Evolutionary conservation across 2,888 invertebrate genomes (phyloP).

Genomic region (Agonopterix heracliana): DNA sequence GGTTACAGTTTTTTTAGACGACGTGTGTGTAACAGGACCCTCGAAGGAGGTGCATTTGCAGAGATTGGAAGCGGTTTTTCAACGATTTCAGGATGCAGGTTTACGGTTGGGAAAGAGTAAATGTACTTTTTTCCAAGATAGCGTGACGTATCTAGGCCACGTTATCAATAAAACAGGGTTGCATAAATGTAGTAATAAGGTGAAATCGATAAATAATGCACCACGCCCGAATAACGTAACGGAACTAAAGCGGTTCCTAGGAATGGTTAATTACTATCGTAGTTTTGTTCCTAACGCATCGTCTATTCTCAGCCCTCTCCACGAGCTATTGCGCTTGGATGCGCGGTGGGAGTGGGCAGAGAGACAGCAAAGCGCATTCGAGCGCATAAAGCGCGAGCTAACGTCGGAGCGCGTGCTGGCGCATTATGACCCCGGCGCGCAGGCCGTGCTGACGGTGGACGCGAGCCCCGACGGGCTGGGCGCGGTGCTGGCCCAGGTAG

Average conservation of each 20-base stretch:
- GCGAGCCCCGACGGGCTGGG: conserved; percentile 12
- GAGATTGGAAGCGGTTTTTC: conserved; percentile 3
- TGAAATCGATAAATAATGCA: conserved; percentile 1
- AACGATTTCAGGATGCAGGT: conserved; percentile 3
- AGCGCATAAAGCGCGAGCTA: background rate
- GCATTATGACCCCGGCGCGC: conserved; percentile 11
- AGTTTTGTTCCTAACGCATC: conserved; percentile 4
- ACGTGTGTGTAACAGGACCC: conserved; percentile 7
- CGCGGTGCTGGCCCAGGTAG: conserved; percentile 9
- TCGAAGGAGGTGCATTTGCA: conserved; percentile 2
- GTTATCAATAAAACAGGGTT: conserved; percentile 2
- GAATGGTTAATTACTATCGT: conserved; percentile 4
- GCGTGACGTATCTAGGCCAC: conserved; percentile 2
- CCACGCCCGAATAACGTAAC: conserved; percentile 2
- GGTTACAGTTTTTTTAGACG: conserved; percentile 3
- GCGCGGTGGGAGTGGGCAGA: conserved; percentile 3
- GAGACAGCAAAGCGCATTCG: background rate
- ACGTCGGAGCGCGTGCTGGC: no score
- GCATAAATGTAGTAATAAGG: background rate
- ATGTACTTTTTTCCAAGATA: conserved; percentile 1
- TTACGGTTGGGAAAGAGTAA: conserved; percentile 2
- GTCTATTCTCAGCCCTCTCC: background rate
- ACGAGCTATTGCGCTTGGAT: conserved; percentile 2
- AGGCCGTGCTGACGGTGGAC: conserved; percentile 9
- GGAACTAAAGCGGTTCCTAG: conserved; percentile 4